Evolutionary conservation across 2,888 invertebrate species (phyloP), one percentile per base, ranked within the genome.

Genomic region (Lamellibrachia columna): DNA sequence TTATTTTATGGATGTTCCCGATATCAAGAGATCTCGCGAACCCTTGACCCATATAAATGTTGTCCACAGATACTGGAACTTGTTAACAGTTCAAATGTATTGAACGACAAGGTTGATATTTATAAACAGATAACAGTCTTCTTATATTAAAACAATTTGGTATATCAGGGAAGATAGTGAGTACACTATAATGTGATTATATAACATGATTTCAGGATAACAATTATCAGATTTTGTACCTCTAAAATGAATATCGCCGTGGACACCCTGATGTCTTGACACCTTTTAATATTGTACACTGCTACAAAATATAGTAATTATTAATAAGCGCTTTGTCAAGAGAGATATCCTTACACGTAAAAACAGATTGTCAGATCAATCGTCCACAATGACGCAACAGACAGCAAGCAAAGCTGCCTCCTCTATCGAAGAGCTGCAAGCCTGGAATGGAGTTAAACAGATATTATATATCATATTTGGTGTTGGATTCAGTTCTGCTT

Each of bases 251-350:
- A 75, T 60, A 11, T 75, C 22, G 22, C 22, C 22, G 4, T 22
- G 22, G n/a, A 22, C 75, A 75, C 75, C 15, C 22, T 6, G 75
- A 75, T 75, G 22, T 75, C 75, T 75, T 15, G 75, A 75, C 75
- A 75, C 75, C 75, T 75, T 75, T 75, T 75, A 75, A 75, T 75
- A 75, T 75, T 75, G 75, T 75, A 75, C 75, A 75, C 75, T 22
- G 75, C 75, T 75, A 75, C 75, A 75, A 75, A 75, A 75, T 75
- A 75, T 75, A 4, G 75, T n/a, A 75, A 6, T 22, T 15, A 75
- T 22, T 75, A 75, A 75, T 75, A 22, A 75, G n/a, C 75, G 22
- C 75, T 15, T 75, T 22, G 75, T 75, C 75, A 75, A 75, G 75
- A 75, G 75, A 75, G 75, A 22, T n/a, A 15, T n/a, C 60, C 75